Conservation (phyloP, 2,113 vertebrate species). For the Phoenicopterus ruber region DNA sequence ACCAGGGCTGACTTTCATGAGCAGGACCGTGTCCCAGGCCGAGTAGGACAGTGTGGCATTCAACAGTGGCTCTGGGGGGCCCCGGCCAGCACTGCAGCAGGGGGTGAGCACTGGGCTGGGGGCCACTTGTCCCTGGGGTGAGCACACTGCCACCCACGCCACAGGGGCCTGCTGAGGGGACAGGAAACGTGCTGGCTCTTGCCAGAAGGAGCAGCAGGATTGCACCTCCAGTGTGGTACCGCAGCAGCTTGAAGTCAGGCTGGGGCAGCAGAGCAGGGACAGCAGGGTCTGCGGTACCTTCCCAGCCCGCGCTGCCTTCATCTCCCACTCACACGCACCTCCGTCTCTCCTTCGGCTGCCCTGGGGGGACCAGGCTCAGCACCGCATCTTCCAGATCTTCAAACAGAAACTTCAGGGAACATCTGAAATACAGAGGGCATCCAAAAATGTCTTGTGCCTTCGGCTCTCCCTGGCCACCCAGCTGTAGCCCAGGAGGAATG, state of each 20-base stretch:
- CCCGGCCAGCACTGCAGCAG: neutral
- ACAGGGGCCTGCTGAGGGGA: neutral
- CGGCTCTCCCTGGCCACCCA: rapidly evolving
- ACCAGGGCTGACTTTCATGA: neutral
- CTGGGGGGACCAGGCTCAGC: neutral
- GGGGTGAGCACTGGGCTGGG: neutral
- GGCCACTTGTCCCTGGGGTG: neutral
- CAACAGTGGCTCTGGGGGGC: rapidly evolving
- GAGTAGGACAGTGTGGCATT: neutral
- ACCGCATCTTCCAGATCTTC: neutral
- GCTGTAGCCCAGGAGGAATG: neutral
- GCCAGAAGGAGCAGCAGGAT: neutral
- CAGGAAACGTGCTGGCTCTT: neutral
- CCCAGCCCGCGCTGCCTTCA: neutral
- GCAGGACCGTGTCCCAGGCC: neutral
- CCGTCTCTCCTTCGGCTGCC: neutral
- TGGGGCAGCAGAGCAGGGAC: neutral
- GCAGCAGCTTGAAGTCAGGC: neutral
- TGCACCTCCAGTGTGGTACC: rapidly evolving
- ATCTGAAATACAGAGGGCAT: neutral
- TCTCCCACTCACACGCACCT: neutral
- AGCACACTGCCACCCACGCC: neutral
- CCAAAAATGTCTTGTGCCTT: neutral
- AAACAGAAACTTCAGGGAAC: neutral
- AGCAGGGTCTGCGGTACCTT: neutral